Base-by-base conservation (phyloP, 2,797 vertebrate species). In the Intellagama lesueurii region DNA sequence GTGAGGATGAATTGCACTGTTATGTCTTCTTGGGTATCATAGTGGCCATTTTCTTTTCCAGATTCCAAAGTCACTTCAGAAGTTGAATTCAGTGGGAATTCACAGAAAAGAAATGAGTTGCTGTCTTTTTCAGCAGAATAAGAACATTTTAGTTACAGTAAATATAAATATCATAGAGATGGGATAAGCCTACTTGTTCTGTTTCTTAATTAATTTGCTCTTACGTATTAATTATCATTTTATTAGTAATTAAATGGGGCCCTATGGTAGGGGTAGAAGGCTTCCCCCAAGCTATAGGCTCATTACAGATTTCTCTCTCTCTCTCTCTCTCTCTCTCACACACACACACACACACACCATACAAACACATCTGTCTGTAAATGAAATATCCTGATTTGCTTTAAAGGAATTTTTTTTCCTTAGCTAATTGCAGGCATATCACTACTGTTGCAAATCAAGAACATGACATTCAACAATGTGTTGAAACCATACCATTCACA, bases 181-280 rank as follows among this genome's bases (percentile, higher is more conserved):
- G 44, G n/a, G n/a, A 66, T 49, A 66, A 79, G 40, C 12, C 3
- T 79, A 79, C 68, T 76, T 30, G 49, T 35, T 30, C 30, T 52
- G 86, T 77, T 80, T 52, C n/a, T 52, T 80, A 49, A 80, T 44
- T n/a, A 70, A 70, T 87, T 70, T 80, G 56, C 28, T 77, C 64
- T 79, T 87, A 87, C 69, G 44, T 69, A 79, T 68, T 70, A 49
- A 79, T 68, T 69, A 40, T 14, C 35, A 69, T 24, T 78, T 44
- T 12, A 32, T 64, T 66, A 19, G 52, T 64, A 81, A 81, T 7
- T 75, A 75, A 40, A 14, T 75, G 73, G 22, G n/a, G 28, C 28
- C 72, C n/a, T 73, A 28, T 68, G 81, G 81, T 69, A 68, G 66
- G 5, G 32, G 72, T 19, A 73, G 72, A 73, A 73, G n/a, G 19